Conservation (phyloP, 2,113 vertebrate species). For the Nansenia antarctica region DNA sequence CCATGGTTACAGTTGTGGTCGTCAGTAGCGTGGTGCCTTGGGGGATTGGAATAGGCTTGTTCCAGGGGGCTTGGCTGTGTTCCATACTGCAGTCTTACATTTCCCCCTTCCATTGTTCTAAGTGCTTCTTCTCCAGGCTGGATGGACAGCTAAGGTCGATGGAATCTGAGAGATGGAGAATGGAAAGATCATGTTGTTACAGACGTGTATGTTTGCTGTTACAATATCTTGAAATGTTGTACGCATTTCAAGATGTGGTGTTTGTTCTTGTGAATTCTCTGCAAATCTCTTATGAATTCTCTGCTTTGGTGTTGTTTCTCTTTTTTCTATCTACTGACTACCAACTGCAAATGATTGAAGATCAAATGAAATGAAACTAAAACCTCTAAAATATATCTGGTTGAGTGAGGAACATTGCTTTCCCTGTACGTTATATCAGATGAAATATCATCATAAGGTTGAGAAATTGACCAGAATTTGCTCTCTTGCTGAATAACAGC, state of each 20-base stretch:
- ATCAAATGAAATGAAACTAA: no score
- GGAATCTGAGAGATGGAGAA: constrained; percentile 78
- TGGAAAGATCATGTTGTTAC: neutral
- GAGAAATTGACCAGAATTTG: neutral
- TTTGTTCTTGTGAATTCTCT: no score
- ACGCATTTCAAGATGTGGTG: no score
- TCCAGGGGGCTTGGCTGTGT: neutral
- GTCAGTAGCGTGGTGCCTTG: neutral
- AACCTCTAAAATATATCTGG: no score
- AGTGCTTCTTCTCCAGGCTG: constrained; percentile 15
- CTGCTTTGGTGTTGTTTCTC: no score
- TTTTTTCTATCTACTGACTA: no score
- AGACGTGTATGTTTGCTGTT: neutral
- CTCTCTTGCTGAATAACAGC: neutral
- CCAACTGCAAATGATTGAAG: no score
- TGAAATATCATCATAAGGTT: neutral
- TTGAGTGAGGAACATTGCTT: neutral
- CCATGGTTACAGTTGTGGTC: neutral
- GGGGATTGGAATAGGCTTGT: neutral
- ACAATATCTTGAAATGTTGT: no score
- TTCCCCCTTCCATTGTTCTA: neutral
- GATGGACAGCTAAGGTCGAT: constrained; percentile 81
- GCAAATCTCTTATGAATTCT: no score
- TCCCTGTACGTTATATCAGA: neutral
- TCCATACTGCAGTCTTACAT: neutral